These are phyloP conservation scores for Tortricodes alternella DNA, from an alignment of 2,888 invertebrate species.

Conservation along the genomic window DNA sequence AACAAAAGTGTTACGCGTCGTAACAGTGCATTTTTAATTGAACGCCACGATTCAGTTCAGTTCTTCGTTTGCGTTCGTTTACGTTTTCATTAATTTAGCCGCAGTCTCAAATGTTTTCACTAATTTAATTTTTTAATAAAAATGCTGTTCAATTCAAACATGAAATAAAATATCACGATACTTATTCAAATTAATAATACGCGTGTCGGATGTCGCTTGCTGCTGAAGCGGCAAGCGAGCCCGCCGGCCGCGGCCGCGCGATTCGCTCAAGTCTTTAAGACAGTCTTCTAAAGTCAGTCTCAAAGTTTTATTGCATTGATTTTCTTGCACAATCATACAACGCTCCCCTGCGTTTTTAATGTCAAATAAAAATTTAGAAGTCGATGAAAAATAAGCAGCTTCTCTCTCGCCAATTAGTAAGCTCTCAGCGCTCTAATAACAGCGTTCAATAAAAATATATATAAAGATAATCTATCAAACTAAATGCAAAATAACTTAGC, in stretches of 20 bases:
- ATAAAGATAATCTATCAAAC: conserved; percentile 57
- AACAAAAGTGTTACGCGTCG: conserved; percentile 20
- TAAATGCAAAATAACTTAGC: conserved; percentile 68
- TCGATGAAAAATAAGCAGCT: conserved; percentile 44
- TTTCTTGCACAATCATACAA: conserved; percentile 62
- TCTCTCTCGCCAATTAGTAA: conserved; percentile 44
- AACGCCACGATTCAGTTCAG: conserved; percentile 24
- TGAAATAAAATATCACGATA: conserved; percentile 38
- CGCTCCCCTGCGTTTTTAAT: conserved; percentile 51
- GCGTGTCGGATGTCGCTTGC: conserved; percentile 39
- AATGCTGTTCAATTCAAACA: conserved; percentile 28
- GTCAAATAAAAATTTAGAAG: conserved; percentile 52
- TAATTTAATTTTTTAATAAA: conserved; percentile 23
- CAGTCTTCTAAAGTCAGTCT: conserved; percentile 82
- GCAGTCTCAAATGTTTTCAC: conserved; percentile 26
- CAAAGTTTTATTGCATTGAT: conserved; percentile 80
- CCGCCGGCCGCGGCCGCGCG: conserved; percentile 17
- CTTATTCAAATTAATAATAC: conserved; percentile 40
- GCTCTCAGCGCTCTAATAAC: conserved; percentile 46
- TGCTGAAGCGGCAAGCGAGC: no score
- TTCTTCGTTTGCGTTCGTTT: conserved; percentile 23
- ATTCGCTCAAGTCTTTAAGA: conserved; percentile 59
- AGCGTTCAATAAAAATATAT: conserved; percentile 50
- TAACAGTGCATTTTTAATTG: conserved; percentile 18
- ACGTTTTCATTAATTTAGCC: conserved; percentile 23